Evolutionary conservation across 2,113 vertebrate species (phyloP), one percentile per base, ranked within the genome.

Genomic region (Neomonachus schauinslandi): DNA sequence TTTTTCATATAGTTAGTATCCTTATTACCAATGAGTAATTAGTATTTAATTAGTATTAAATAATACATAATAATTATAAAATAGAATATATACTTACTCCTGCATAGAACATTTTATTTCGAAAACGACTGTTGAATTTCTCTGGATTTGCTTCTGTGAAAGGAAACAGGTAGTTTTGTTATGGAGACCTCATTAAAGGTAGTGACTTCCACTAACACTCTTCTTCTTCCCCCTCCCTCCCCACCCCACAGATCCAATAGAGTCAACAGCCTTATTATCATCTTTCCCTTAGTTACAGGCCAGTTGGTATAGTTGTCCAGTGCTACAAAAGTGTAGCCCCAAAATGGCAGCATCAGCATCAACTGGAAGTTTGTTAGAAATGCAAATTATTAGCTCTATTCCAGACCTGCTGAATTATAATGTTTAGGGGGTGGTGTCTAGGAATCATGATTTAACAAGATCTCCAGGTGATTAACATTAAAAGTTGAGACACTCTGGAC

Each of bases 81-180:
- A 57, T 49, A 7, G 85, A 95, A 91, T 16, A n/a, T 0, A 91
- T 96, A 99, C 99, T 99, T 98, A 99, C 99, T 98, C 99, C 99
- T 53, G 99, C 99, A 97, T 99, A 99, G 99, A 99, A 99, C 99
- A 99, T 99, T 99, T 99, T 99, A 98, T 99, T 99, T 98, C 99
- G 99, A 98, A 99, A 99, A 63, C 99, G 99, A 98, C 99, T 99
- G 98, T 99, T 99, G 97, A 99, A 99, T 98, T 99, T 99, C 99
- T 99, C 99, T 28, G 99, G 99, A 98, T 99, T 99, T 97, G 99
- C 99, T 98, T 99, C 99, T 99, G 98, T 94, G 91, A 98, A 98
- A 98, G 67, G 96, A 93, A 74, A 97, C 93, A 98, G 93, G 65
- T 36, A 72, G 94, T 94, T 74, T 79, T 89, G 65, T 94, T 79